Conservation (phyloP, 92 coral and sea anemone species). For the Bergia sp. region DNA sequence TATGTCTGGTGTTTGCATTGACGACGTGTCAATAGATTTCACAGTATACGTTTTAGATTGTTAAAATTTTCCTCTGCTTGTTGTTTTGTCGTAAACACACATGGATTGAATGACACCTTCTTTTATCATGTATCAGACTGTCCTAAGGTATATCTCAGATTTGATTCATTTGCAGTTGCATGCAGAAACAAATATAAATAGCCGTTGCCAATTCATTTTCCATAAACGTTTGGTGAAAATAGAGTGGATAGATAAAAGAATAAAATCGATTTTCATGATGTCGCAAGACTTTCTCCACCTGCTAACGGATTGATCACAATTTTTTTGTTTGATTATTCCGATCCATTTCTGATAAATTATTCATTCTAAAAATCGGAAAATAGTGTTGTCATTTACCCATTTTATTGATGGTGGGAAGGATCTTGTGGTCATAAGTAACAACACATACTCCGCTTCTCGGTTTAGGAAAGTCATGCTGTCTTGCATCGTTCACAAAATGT, state of each 20-base stretch:
- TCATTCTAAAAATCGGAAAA: background rate
- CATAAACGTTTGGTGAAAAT: no score
- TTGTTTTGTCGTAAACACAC: no score
- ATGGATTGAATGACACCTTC: no score
- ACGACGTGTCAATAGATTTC: no score
- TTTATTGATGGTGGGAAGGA: background rate
- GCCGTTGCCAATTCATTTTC: no score
- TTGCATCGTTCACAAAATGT: background rate
- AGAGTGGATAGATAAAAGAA: background rate
- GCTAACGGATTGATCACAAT: background rate
- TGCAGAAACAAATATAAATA: no score
- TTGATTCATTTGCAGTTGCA: no score
- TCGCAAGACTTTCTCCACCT: background rate
- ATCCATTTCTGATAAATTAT: background rate
- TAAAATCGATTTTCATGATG: background rate
- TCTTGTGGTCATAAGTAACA: background rate
- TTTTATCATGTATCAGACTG: no score
- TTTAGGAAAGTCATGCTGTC: background rate
- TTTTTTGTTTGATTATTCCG: background rate
- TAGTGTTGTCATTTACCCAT: background rate
- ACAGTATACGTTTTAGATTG: no score
- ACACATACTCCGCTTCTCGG: background rate
- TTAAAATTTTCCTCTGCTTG: no score
- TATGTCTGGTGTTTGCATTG: no score
- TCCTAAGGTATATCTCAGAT: no score